Evolutionary conservation across 2,113 vertebrate species (phyloP).

Genomic region (Dipodomys ordii): DNA sequence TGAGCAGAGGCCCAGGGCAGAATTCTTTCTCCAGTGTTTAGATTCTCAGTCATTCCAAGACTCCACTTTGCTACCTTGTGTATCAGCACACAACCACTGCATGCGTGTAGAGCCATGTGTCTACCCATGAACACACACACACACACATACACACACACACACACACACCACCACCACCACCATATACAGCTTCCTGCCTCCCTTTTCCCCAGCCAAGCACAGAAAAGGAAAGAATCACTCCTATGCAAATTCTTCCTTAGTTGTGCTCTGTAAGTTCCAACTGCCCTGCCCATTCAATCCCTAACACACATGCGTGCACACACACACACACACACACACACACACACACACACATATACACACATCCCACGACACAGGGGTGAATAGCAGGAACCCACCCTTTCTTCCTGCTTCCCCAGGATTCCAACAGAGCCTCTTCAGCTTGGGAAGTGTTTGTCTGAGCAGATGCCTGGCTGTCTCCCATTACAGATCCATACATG

Average conservation of each 20-base stretch:
- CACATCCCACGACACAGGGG: background rate
- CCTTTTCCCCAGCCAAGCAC: background rate
- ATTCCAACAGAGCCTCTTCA: background rate
- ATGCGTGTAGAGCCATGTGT: too few species aligned
- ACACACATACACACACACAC: background rate
- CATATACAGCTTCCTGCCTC: too few species aligned
- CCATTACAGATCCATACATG: background rate
- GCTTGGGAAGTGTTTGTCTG: conserved; percentile 15
- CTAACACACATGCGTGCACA: background rate
- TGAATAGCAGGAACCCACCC: background rate
- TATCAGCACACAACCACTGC: background rate
- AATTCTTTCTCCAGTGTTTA: background rate
- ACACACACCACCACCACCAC: background rate
- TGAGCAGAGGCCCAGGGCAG: background rate
- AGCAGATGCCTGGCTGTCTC: background rate
- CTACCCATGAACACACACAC: background rate
- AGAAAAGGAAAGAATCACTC: too few species aligned
- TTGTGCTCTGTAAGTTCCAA: background rate
- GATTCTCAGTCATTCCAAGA: background rate
- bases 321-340: background rate
- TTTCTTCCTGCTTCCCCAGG: background rate
- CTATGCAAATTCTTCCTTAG: too few species aligned
- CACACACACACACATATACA: background rate
- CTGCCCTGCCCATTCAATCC: background rate
- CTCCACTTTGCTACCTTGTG: background rate